Conservation (phyloP, 2,797 vertebrate genomes). For the Fistularia commersonii region DNA sequence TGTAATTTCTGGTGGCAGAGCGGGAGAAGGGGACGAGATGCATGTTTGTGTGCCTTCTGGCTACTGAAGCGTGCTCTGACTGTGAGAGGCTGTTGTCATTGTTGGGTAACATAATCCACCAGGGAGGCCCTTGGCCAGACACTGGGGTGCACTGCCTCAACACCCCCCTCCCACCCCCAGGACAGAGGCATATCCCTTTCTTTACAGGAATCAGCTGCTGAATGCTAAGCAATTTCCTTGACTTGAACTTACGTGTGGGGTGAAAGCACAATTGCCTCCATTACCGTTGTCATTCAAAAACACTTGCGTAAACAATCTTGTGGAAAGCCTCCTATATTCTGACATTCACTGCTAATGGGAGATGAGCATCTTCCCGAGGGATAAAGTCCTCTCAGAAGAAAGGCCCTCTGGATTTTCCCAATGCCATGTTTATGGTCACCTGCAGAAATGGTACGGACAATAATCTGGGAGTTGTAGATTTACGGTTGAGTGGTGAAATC, state of each 20-base stretch:
- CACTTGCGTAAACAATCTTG: slow-evolving; percentile 30
- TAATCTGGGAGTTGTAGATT: slow-evolving; percentile 32
- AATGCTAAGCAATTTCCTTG: slow-evolving; percentile 53
- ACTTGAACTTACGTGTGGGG: slow-evolving; percentile 17
- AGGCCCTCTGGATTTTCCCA: slow-evolving; percentile 29
- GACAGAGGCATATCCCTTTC: slow-evolving; percentile 44
- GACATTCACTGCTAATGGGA: slow-evolving; percentile 5
- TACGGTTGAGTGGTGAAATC: background rate
- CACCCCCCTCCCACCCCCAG: slow-evolving; percentile 22
- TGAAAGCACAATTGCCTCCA: slow-evolving; percentile 11
- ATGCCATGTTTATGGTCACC: slow-evolving; percentile 38
- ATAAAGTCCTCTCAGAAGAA: slow-evolving; percentile 22
- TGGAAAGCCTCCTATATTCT: slow-evolving; percentile 17
- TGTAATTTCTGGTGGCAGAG: slow-evolving; percentile 42
- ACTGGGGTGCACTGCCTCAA: slow-evolving; percentile 39
- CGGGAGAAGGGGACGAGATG: slow-evolving; percentile 27
- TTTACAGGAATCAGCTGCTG: slow-evolving; percentile 42
- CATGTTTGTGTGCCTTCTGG: slow-evolving; percentile 63
- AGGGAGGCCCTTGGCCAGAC: slow-evolving; percentile 61
- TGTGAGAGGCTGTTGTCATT: slow-evolving; percentile 64
- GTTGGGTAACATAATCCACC: slow-evolving; percentile 70
- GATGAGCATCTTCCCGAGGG: slow-evolving; percentile 13
- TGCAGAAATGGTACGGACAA: slow-evolving; percentile 23
- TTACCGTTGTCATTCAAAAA: slow-evolving; percentile 27
- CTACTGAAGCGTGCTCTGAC: slow-evolving; percentile 56